phyloP scores from a whole-genome alignment of 2,797 vertebrate species.

The Lates japonicus region DNA sequence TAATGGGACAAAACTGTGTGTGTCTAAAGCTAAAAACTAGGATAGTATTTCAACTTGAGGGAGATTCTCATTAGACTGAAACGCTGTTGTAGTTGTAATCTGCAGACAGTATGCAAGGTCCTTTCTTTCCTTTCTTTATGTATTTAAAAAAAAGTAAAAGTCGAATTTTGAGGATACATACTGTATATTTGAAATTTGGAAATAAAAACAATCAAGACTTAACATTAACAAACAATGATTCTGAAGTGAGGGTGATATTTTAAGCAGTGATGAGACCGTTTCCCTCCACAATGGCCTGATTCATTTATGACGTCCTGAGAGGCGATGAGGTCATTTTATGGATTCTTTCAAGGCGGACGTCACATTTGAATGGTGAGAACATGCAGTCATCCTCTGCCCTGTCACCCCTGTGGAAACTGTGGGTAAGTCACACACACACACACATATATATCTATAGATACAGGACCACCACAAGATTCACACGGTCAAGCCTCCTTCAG shows the following conservation, averaged over 20 bases:
- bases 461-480: slow-evolving; percentile 77
- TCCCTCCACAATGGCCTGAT: slow-evolving; percentile 81
- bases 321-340: slow-evolving; percentile 83
- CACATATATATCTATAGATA: slow-evolving; percentile 37
- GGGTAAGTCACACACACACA: slow-evolving; percentile 18
- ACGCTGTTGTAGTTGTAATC: neutral
- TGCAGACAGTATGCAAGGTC: neutral
- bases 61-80: neutral
- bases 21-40: neutral
- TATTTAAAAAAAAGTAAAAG: neutral
- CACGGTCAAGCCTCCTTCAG: slow-evolving; percentile 66
- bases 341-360: slow-evolving; percentile 74
- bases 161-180: neutral
- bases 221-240: slow-evolving; percentile 1
- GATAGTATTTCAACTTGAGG: neutral
- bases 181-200: no score
- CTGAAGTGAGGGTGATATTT: neutral
- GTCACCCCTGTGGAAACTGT: slow-evolving; percentile 45
- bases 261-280: slow-evolving; percentile 18
- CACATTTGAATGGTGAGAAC: slow-evolving; percentile 79
- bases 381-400: slow-evolving; percentile 39
- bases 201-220: no score
- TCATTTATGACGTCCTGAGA: slow-evolving; percentile 82
- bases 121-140: neutral
- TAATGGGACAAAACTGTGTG: neutral